Base-by-base conservation (phyloP, 2,797 vertebrate species). In the Oryzias sinensis region DNA sequence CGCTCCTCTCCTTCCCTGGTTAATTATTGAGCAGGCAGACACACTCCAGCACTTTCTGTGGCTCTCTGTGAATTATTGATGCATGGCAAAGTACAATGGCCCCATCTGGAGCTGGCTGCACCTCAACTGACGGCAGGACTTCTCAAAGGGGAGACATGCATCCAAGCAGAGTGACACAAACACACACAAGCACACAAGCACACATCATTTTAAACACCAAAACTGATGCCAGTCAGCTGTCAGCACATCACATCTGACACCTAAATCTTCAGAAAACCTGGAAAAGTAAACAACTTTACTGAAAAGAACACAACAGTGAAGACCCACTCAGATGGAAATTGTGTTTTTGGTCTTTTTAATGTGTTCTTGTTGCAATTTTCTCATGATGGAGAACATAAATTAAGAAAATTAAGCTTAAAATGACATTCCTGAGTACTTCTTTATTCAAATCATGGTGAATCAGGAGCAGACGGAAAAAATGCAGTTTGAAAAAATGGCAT, bases 1-100 rank as follows among this genome's bases (percentile, higher is more conserved):
- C 83, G 87, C 76, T 81, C 80, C 78, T 70, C 82, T 76, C 79
- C 71, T 68, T 82, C 78, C 70, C 82, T 78, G 65, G 83, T 92
- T 90, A 92, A 91, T 92, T 91, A 92, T 92, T 92, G 80, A 92
- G 77, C 70, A 89, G 87, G 84, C 86, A 89, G 85, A 89, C 87
- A 88, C 84, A 88, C 88, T 85, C 76, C 65, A 71, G 82, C 87
- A 86, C 88, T 90, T 91, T 89, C 86, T 76, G 84, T 67, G 54
- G 77, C 84, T 89, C 84, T 76, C 72, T 1, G 83, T 93, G 86
- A 91, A 92, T 92, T 91, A 92, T 92, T 92, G 87, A 91, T 91
- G 85, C 82, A 49, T 79, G 88, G 85, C 46, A 66, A 70, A 67
- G 83, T 68, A 90, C 91, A 91, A 91, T 87, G 89, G 90, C 74